These are phyloP conservation scores for Zosterops borbonicus DNA, from an alignment of 2,113 vertebrate species.

Conservation along the genomic window DNA sequence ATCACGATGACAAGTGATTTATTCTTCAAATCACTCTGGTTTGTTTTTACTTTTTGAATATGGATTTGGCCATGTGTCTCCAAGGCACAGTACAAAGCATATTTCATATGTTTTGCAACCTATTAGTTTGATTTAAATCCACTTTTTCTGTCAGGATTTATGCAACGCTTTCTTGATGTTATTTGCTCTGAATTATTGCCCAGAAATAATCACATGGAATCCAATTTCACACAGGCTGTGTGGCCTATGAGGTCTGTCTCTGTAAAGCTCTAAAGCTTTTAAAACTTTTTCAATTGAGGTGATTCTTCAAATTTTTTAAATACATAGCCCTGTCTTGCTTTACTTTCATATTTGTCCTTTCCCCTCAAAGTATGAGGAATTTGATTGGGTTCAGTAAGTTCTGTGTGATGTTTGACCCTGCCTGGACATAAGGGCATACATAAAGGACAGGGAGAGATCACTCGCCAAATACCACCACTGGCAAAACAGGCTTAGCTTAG, in stretches of 20 bases:
- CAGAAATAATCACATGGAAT: constrained; percentile 79
- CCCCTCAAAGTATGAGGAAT: not conserved
- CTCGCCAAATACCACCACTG: not conserved
- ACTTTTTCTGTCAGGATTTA: constrained; percentile 79
- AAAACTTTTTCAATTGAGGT: constrained; percentile 50
- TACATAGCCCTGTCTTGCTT: not conserved
- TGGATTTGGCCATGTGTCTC: constrained; percentile 79
- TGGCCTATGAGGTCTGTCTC: constrained; percentile 67
- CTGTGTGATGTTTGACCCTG: not conserved
- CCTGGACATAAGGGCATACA: not conserved
- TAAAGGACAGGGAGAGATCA: not conserved
- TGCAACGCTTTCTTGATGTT: constrained; percentile 75
- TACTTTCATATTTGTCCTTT: not conserved
- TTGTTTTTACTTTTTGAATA: constrained; percentile 81
- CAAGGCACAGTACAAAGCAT: constrained; percentile 76
- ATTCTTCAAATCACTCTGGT: constrained; percentile 79
- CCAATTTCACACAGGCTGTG: constrained; percentile 77
- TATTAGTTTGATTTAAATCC: constrained; percentile 84
- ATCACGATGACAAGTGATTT: constrained; percentile 84
- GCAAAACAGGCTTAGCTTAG: not conserved
- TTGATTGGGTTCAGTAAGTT: not conserved
- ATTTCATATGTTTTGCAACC: constrained; percentile 78
- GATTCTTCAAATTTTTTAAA: constrained; percentile 34
- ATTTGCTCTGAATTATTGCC: constrained; percentile 80
- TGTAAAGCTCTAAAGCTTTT: constrained; percentile 64